Percentiles rank a stretch among this genome's conserved stretches.
Evolutionary conservation across 1,140 invertebrate genomes (phyloP).

Genomic region (Trichonephila inaurata): DNA sequence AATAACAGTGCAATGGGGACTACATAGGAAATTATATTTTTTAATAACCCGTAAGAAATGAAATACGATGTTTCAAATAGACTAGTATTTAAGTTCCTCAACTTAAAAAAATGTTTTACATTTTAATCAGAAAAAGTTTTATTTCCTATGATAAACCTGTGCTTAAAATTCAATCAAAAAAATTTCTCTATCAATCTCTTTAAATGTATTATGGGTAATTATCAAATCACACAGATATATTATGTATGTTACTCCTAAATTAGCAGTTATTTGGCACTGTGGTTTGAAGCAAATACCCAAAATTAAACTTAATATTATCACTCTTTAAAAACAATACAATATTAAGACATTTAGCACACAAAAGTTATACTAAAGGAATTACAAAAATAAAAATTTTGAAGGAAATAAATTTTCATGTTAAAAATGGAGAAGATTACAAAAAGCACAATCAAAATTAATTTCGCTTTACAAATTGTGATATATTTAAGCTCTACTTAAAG

Average conservation of each 20-base stretch:
- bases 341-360: not conserved
- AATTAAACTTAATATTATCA: not conserved
- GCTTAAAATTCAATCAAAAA: slow-evolving; percentile 1
- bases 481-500: slow-evolving; percentile 32
- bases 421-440: not conserved
- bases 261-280: slow-evolving; percentile 36
- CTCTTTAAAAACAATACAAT: not conserved
- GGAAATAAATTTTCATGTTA: not conserved
- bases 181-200: not conserved
- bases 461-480: slow-evolving; percentile 23
- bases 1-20: slow-evolving; percentile 16
- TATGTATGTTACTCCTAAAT: not conserved
- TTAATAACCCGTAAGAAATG: slow-evolving; percentile 55
- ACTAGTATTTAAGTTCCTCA: slow-evolving; percentile 40
- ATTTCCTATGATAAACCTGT: not conserved
- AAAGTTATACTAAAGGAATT: not conserved
- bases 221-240: not conserved
- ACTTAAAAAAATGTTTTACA: not conserved
- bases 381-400: not conserved
- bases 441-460: not conserved
- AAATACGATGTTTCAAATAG: slow-evolving; percentile 36
- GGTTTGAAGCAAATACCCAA: slow-evolving; percentile 43
- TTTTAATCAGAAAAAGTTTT: not conserved
- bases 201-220: not conserved
- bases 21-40: slow-evolving; percentile 44